phyloP scores from a whole-genome alignment of 2,888 invertebrate genomes.

The Ichneumoninae sp. region DNA sequence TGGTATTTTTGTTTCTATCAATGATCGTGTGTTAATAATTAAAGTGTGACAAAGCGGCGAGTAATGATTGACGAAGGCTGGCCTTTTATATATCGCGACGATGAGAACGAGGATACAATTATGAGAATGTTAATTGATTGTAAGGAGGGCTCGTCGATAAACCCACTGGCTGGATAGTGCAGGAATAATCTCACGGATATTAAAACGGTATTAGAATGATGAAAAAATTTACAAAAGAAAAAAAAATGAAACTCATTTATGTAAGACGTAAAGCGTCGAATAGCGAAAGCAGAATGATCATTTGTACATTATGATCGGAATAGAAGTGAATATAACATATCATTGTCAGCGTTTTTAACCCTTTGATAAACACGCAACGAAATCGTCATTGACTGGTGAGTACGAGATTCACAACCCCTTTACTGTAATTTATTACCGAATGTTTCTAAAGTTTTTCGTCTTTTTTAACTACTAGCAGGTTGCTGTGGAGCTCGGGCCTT shows the following conservation, averaged over 20 bases:
- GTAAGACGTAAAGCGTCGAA: constrained; percentile 76
- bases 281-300: constrained; percentile 77
- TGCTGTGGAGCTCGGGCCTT: background rate
- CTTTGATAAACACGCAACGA: background rate
- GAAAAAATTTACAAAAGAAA: background rate
- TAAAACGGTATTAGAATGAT: constrained; percentile 9
- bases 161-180: constrained; percentile 13
- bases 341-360: background rate
- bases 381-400: background rate
- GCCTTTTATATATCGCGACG: constrained; percentile 72
- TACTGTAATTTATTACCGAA: background rate
- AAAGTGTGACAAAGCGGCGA: constrained; percentile 50
- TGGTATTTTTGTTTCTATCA: constrained; percentile 2
- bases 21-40: constrained; percentile 3
- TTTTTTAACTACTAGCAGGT: too few relatives aligned
- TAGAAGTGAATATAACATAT: constrained; percentile 71
- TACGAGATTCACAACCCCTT: background rate
- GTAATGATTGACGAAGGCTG: constrained; percentile 74
- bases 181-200: constrained; percentile 24
- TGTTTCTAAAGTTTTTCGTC: too few relatives aligned
- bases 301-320: constrained; percentile 77
- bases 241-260: constrained; percentile 75
- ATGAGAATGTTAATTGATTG: background rate
- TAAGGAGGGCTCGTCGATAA: background rate
- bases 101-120: constrained; percentile 6